Base-by-base conservation (phyloP, 2,888 invertebrate genomes). In the Brachypalpus laphriformis region DNA sequence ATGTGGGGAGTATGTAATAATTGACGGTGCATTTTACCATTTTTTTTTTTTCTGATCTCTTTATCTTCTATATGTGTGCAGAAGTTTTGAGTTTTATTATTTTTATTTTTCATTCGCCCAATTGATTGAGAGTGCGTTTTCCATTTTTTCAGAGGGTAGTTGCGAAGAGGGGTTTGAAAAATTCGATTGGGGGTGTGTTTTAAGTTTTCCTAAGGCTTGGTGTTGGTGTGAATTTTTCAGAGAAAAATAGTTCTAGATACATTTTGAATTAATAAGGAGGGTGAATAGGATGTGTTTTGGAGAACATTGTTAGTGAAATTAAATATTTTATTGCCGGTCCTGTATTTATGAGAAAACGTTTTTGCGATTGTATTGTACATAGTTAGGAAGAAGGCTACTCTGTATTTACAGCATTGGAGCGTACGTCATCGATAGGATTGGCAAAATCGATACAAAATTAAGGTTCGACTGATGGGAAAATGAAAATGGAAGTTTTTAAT, bases 121-220 rank as follows among this genome's bases (percentile, higher is more conserved):
- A 81, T 81, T 85, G 85, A 85, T 85, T 85, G 81, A 57, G 80
- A 80, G 59, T 81, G 85, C 81, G 80, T 85, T 81, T 77, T 71
- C 18, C 22, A 22, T 45, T 65, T 57, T 49, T 2, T 5, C 16
- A 31, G 25, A 65, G 61, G 56, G 57, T 65, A 47, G 68, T 5
- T 63, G 65, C 18, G 14, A 11, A 47, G 20, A 25, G 78, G 54
- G 66, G 59, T 16, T 28, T 20, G 34, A 63, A 61, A 70, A 75
- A 70, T 78, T 70, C 78, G 80, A 83, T 80, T 85, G 80, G 81
- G 85, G 85, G 85, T 76, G 85, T 85, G 85, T 85, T 85, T 83
- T 74, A 61, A 57, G 20, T 66, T 68, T 61, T 61, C 31, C 28
- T 31, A 65, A 37, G 65, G 49, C 37, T 47, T 34, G 65, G 47